These are phyloP conservation scores for Fopius arisanus DNA, from an alignment of 1,140 invertebrate species.

Conservation along the genomic window DNA sequence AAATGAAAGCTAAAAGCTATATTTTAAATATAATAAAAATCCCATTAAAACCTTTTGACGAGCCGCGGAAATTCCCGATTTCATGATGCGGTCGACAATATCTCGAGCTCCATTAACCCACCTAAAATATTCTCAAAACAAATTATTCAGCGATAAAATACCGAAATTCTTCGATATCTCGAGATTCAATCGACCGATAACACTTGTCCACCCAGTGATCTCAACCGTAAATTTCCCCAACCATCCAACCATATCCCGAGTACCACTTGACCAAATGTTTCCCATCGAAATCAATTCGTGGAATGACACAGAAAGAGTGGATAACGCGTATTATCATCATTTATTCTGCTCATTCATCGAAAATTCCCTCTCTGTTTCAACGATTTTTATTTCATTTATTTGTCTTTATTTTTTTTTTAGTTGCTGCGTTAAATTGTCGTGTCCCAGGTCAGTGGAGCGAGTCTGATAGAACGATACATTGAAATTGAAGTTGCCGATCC, in stretches of 20 bases:
- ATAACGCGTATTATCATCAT: slow-evolving; percentile 2
- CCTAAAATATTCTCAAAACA: background rate
- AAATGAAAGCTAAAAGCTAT: too few species aligned
- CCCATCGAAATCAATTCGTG: background rate
- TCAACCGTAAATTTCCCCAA: background rate
- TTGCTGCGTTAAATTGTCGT: background rate
- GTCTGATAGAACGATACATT: background rate
- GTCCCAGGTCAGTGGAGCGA: background rate
- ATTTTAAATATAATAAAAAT: too few species aligned
- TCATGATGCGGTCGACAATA: background rate
- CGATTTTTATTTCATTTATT: background rate
- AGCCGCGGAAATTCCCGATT: background rate
- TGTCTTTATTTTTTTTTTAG: background rate
- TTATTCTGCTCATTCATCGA: background rate
- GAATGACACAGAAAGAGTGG: background rate
- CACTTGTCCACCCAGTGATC: background rate
- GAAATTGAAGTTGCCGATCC: slow-evolving; percentile 7
- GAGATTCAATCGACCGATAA: background rate
- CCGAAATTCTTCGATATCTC: slow-evolving; percentile 1
- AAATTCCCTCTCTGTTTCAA: background rate
- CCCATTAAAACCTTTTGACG: too few species aligned
- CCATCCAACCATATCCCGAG: background rate
- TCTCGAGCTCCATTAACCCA: background rate
- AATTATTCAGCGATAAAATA: background rate
- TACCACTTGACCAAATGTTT: slow-evolving; percentile 1